Base-by-base conservation (phyloP, 2,113 vertebrate species). In the Meleagris gallopavo region DNA sequence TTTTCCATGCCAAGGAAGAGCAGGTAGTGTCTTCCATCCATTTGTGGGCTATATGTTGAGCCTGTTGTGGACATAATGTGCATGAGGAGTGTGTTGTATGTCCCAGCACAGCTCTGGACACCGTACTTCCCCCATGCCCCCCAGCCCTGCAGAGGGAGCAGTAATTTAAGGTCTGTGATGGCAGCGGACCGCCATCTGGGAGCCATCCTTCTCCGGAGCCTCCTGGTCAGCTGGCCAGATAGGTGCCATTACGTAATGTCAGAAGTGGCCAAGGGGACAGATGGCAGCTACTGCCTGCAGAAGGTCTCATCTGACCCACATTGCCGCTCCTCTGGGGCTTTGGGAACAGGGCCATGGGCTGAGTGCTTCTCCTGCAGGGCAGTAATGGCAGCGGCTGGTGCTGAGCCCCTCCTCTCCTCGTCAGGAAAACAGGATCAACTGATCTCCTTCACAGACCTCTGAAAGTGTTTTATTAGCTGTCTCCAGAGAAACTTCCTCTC, bases 361-460 rank as follows among this genome's bases (percentile, higher is more conserved):
- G 0, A 0, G 0, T 0, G 0, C 32, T 41, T 4, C 57, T 90
- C 70, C 48, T 2, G 0, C 15, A 2, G 0, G 77, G 61, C 38
- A 5, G 18, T 2, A 30, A 3, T 0, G 16, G 55, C 50, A 21
- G 16, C 0, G 2, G 17, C 64, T 43, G 40, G 41, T 32, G 14
- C n/a, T 18, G 66, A 48, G 66, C 45, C 24, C 22, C 45, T 70
- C 67, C 67, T 27, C n/a, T 50, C 13, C 54, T 93, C 60, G 65
- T 32, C 4, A 45, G 72, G 81, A 43, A 54, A 83, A 89, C 58
- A 55, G 71, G 60, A 80, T 77, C 43, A 32, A 32, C 50, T 54
- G 66, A n/a, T 89, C 87, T 73, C 57, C 94, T 90, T 94, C 69
- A 14, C 82, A 83, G 80, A 71, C 75, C 80, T 40, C 29, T 9